A percentile compares a stretch with the other conserved stretches of the same genome.
Evolutionary conservation across 2,888 invertebrate genomes (phyloP).

Genomic region (Margaritifera margaritifera): DNA sequence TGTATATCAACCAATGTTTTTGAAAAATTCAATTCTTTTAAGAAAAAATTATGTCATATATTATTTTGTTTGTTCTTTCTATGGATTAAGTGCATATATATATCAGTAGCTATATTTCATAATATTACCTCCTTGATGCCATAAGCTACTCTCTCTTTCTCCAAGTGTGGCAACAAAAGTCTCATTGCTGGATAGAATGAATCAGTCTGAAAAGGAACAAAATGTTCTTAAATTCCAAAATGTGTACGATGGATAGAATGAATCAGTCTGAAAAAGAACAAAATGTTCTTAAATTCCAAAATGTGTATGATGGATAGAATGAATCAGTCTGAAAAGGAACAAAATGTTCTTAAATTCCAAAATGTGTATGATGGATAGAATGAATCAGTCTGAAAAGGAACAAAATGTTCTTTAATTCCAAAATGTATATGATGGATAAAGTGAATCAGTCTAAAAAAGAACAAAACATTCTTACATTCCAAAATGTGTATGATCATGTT

Average conservation of each 20-base stretch:
- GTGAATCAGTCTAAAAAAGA: background rate
- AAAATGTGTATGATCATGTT: background rate
- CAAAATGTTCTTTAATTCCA: background rate
- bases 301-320: constrained; percentile 76
- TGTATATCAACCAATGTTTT: too few relatives aligned
- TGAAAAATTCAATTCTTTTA: too few relatives aligned
- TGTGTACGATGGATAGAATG: background rate
- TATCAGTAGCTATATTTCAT: too few relatives aligned
- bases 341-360: background rate
- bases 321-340: constrained; percentile 69
- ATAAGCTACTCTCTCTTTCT: constrained; percentile 86
- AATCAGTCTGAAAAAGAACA: background rate
- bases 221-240: background rate
- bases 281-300: background rate
- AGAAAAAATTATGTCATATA: too few relatives aligned
- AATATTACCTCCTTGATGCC: constrained; percentile 82
- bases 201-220: constrained; percentile 63
- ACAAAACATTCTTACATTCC: background rate
- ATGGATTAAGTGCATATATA: too few relatives aligned
- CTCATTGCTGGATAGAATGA: constrained; percentile 83
- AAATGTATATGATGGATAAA: background rate
- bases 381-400: constrained; percentile 69
- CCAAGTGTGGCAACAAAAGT: constrained; percentile 84
- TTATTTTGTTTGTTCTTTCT: too few relatives aligned
- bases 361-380: constrained; percentile 78